Base-by-base conservation (phyloP, 2,888 invertebrate genomes). In the Rhingia rostrata region DNA sequence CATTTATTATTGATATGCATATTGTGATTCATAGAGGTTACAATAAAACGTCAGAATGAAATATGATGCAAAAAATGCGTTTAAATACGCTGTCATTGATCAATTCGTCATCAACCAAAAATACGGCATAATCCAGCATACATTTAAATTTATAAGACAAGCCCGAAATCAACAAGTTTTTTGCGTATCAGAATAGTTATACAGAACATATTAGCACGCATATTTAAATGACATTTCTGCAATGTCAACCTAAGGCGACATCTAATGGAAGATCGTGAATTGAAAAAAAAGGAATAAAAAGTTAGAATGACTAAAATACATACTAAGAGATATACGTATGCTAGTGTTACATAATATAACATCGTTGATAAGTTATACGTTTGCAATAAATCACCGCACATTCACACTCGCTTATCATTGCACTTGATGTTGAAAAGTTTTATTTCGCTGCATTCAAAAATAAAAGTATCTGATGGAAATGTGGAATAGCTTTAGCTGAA, bases 381-480 rank as follows among this genome's bases (percentile, higher is more conserved):
- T 45, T 43, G 58, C n/a, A 43, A 58, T 35, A 22, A 6, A 41
- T 43, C 14, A 53, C 43, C 35, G 6, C 67, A 67, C 54, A 54
- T 67, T 41, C 45, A 9, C 54, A 56, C 64, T 39, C 64, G 56
- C 54, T 47, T 33, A 56, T 64, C 74, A 12, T 12, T 56, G 60
- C 75, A 58, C 43, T 66, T 37, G 66, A 51, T 35, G 22, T 56
- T 43, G 41, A 58, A 51, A 49, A 60, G 51, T 51, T 54, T 53
- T 49, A 39, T 43, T 64, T 22, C 6, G 30, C 1, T 61, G 7
- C 33, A 10, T 5, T 54, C 33, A 3, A n/a, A n/a, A n/a, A 2
- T 6, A 45, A 4, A 6, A 41, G 10, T 12, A 5, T n/a, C 14
- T 54, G n/a, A 12, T 41, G 64, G 7, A 53, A 47, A 47, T 56